Percentiles rank a stretch among this genome's conserved stretches.
phyloP scores from a whole-genome alignment of 2,888 invertebrate genomes.

The Pediacus dermestoides region DNA sequence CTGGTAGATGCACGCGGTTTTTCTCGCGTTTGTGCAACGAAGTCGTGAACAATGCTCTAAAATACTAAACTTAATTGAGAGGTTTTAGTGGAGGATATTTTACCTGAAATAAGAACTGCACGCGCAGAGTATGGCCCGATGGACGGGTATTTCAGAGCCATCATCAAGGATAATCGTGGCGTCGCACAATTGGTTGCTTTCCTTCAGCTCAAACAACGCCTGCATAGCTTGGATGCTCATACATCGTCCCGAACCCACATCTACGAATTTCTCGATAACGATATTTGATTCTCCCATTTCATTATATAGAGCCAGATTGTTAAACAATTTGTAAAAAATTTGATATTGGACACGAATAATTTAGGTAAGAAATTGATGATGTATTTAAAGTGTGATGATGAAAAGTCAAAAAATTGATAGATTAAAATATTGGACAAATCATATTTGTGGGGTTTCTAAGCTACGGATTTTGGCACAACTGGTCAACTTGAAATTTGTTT shows the following conservation, averaged over 20 bases:
- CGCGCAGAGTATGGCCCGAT: constrained; percentile 80
- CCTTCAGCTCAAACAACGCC: constrained; percentile 77
- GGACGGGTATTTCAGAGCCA: constrained; percentile 77
- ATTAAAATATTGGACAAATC: constrained; percentile 17
- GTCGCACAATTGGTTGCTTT: constrained; percentile 82
- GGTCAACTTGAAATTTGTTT: no score
- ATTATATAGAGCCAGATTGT: constrained; percentile 38
- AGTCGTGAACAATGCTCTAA: constrained; percentile 79
- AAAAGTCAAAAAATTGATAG: constrained; percentile 36
- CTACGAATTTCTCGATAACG: constrained; percentile 36
- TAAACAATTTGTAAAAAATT: constrained; percentile 18
- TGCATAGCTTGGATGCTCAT: constrained; percentile 83
- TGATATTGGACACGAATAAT: constrained; percentile 35
- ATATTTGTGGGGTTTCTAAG: no score
- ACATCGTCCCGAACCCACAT: constrained; percentile 56
- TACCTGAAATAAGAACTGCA: constrained; percentile 90
- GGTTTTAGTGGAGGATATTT: constrained; percentile 2
- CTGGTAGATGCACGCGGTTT: constrained; percentile 68
- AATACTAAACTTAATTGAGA: constrained; percentile 18
- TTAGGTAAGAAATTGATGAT: constrained; percentile 30
- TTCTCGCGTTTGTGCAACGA: constrained; percentile 68
- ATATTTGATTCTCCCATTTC: constrained; percentile 42
- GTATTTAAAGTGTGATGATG: constrained; percentile 31
- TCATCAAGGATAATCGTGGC: constrained; percentile 80
- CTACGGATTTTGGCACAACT: no score